phyloP scores from a whole-genome alignment of 2,113 vertebrate species.

The Edolisoma coerulescens region DNA sequence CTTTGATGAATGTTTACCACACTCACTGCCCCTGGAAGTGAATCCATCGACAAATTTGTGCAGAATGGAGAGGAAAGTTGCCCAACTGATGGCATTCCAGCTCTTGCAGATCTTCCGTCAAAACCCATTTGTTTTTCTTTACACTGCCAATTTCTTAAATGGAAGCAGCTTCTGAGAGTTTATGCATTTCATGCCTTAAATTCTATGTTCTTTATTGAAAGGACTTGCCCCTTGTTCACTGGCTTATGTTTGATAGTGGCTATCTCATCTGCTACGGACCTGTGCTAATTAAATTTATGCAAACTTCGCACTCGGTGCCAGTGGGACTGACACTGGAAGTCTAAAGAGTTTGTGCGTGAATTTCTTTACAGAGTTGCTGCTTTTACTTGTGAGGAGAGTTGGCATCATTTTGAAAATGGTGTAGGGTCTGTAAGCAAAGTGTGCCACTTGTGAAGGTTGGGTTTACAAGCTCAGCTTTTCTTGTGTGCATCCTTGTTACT shows the following conservation, averaged over 20 bases:
- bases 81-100: background rate
- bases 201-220: background rate
- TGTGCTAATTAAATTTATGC: background rate
- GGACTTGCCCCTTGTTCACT: background rate
- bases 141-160: background rate
- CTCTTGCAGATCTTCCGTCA: background rate
- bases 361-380: background rate
- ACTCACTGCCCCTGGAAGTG: background rate
- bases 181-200: background rate
- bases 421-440: rapidly evolving
- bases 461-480: background rate
- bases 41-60: background rate
- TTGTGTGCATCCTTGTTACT: background rate
- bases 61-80: background rate
- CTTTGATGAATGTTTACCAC: background rate
- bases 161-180: background rate
- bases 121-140: background rate
- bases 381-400: background rate
- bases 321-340: background rate
- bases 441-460: background rate
- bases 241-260: background rate
- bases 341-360: rapidly evolving
- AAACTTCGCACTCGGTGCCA: background rate
- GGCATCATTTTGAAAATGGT: background rate
- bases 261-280: rapidly evolving